Evolutionary conservation across 2,113 vertebrate genomes (phyloP).

Genomic region (Climacteris rufus): DNA sequence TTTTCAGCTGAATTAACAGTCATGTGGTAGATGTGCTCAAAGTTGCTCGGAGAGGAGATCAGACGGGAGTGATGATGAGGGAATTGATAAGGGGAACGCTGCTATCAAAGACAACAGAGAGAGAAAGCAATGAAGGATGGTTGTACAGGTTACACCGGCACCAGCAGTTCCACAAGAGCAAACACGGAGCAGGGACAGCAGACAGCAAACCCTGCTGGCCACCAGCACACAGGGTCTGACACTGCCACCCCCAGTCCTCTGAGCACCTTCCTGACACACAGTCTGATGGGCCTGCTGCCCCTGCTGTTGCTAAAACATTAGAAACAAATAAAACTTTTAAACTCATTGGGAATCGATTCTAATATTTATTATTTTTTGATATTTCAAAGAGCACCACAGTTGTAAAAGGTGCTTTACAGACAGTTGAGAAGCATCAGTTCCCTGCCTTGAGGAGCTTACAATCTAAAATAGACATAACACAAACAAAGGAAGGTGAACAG

Average conservation of each 20-base stretch:
- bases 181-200: neutral
- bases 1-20: conserved; percentile 86
- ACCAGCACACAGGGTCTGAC: neutral
- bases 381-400: conserved; percentile 56
- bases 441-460: conserved; percentile 66
- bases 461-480: conserved; percentile 52
- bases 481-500: conserved; percentile 29
- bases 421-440: conserved; percentile 51
- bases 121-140: conserved; percentile 60
- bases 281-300: neutral
- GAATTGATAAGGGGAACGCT: conserved; percentile 75
- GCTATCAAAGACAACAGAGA: conserved; percentile 77
- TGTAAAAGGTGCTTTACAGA: conserved; percentile 58
- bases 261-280: conserved; percentile 6
- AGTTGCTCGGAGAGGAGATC: conserved; percentile 87
- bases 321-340: conserved; percentile 61
- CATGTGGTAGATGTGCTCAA: conserved; percentile 91
- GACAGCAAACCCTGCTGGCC: conserved; percentile 28
- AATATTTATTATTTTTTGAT: conserved; percentile 57
- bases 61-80: conserved; percentile 76
- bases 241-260: conserved; percentile 20
- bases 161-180: conserved; percentile 22
- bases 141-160: neutral
- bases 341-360: conserved; percentile 50
- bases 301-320: conserved; percentile 12